Base-by-base conservation (phyloP, 2,797 vertebrate species). In the Sylvia borin region DNA sequence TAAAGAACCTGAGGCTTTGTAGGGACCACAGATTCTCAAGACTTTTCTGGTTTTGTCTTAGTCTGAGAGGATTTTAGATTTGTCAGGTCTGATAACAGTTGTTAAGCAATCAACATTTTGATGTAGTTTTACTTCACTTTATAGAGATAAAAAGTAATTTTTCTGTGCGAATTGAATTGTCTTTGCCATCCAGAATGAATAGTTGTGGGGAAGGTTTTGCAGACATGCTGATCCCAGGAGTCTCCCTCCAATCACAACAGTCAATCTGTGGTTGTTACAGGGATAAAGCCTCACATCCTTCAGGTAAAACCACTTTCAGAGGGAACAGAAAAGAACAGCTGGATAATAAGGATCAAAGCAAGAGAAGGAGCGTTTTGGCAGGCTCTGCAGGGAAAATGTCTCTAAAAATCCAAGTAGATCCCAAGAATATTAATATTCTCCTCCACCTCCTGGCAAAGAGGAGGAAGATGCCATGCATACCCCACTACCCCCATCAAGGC, bases 351-450 rank as follows among this genome's bases (percentile, higher is more conserved):
- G 73, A 80, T 76, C 16, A 92, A 58, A 84, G 40, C 17, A 67
- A 53, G 7, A 36, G 38, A 17, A 74, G 14, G 47, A 67, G 4
- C 0, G 0, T 36, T 40, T 9, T 54, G 40, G 32, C 31, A 60
- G 42, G 17, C 18, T 42, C 43, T 76, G 60, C 25, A 29, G 61
- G 31, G 31, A 72, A 73, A 65, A 68, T 1, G 4, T 9, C 3
- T 2, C 2, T 27, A 40, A 67, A 64, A 31, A 54, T 22, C 20
- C 29, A 54, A 24, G 16, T 2, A 19, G 38, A 75, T 43, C 51
- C 34, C 62, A 61, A 27, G 47, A 78, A 57, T 66, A 48, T 47
- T 27, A 47, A 26, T 5, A 26, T 51, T 7, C 21, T 81, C 6
- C 18, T 80, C 6, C 17, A 72, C 3, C 17, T 65, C 24, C 57